phyloP scores from a whole-genome alignment of 64 coral and sea anemone species.

The Pachyseris speciosa region DNA sequence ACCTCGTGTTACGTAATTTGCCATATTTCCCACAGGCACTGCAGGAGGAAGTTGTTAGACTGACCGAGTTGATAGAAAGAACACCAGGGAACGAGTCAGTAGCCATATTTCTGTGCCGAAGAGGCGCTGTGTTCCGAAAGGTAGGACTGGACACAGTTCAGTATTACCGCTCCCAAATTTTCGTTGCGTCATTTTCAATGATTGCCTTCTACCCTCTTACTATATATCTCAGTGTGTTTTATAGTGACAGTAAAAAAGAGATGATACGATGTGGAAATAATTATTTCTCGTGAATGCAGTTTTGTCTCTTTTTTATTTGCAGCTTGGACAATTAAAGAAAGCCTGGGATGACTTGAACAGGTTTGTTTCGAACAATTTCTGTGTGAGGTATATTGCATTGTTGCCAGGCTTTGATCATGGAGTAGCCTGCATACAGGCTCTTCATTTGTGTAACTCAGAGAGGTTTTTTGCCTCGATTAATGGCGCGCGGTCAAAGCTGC shows the following conservation, averaged over 20 bases:
- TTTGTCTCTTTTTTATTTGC: constrained; percentile 2
- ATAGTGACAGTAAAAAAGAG: not conserved
- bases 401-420: too few species aligned
- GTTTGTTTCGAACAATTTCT: not conserved
- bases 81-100: constrained; percentile 76
- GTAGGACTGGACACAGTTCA: constrained; percentile 5
- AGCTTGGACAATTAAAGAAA: constrained; percentile 86
- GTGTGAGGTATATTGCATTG: not conserved
- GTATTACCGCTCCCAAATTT: not conserved
- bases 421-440: too few species aligned
- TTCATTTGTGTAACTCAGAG: too few species aligned
- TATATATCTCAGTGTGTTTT: too few species aligned
- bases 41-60: constrained; percentile 70
- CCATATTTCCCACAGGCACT: constrained; percentile 35
- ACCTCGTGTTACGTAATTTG: too few species aligned
- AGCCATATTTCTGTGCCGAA: constrained; percentile 78
- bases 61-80: constrained; percentile 66
- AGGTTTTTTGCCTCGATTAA: too few species aligned
- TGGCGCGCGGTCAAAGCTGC: too few species aligned
- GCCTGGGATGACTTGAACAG: constrained; percentile 89
- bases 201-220: not conserved
- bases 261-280: not conserved
- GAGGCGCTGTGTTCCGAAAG: constrained; percentile 95
- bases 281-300: not conserved
- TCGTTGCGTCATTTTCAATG: not conserved